These are phyloP conservation scores for Mesoligia furuncula DNA, from an alignment of 2,888 invertebrate species.

Conservation along the genomic window DNA sequence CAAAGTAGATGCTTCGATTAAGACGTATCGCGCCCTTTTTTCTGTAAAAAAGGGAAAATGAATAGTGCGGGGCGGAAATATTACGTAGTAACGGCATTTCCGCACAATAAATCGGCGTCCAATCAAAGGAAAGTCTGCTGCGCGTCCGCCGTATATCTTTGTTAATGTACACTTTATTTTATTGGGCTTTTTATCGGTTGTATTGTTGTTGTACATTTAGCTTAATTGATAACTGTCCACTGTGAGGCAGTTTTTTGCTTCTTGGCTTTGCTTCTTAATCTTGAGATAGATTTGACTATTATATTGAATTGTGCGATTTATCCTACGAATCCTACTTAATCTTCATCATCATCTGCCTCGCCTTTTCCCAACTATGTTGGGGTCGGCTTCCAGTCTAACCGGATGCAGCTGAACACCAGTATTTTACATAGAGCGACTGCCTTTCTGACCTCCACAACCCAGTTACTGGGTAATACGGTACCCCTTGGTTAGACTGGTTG, in stretches of 20 bases:
- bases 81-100: conserved; percentile 90
- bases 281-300: conserved; percentile 10
- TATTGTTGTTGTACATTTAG: conserved; percentile 83
- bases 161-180: conserved; percentile 90
- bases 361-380: too few species aligned
- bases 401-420: too few species aligned
- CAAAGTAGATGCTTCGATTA: conserved; percentile 82
- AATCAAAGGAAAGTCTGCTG: conserved; percentile 88
- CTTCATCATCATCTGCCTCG: too few species aligned
- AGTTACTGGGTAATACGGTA: too few species aligned
- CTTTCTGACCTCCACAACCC: too few species aligned
- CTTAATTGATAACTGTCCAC: conserved; percentile 79
- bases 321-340: not conserved
- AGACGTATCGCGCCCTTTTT: conserved; percentile 90
- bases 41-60: conserved; percentile 89
- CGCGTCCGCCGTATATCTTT: conserved; percentile 85
- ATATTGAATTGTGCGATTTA: not conserved
- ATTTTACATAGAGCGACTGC: too few species aligned
- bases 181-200: conserved; percentile 86
- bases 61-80: conserved; percentile 89
- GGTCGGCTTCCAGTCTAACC: too few species aligned
- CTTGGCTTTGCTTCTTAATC: conserved; percentile 26
- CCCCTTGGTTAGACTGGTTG: too few species aligned
- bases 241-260: conserved; percentile 32
- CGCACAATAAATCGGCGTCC: conserved; percentile 90